Base-by-base conservation (phyloP, 2,888 invertebrate genomes). In the Idaea biselata region DNA sequence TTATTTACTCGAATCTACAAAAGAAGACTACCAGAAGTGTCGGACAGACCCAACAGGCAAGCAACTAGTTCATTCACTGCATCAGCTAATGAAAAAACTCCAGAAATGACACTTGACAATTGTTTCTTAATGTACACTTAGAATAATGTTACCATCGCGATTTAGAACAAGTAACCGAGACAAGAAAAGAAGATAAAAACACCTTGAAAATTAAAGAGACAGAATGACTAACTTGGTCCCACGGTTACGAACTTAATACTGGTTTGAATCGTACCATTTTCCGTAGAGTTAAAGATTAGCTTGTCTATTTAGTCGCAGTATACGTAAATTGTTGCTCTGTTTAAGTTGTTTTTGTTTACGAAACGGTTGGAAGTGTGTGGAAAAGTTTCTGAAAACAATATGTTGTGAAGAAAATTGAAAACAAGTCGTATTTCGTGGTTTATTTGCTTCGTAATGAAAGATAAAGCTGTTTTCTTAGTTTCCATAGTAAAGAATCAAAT, bases 281-380 rank as follows among this genome's bases (percentile, higher is more conserved):
- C 44, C 44, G 0, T 8, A 44, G 11, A 44, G 11, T 14, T 14
- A 44, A 44, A 14, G 44, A 14, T 11, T 11, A 4, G 11, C 44
- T 1, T 14, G 6, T 0, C 6, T 44, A 14, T 44, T 7, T 44
- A 3, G 44, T 44, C 3, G 8, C 14, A 44, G 8, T 44, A 8
- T 14, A 44, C 44, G 44, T 44, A 44, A 44, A 44, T 44, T 44
- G 44, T 44, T 44, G 11, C 44, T 44, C 44, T 44, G 11, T 44
- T 44, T 44, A 44, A 44, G 44, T 44, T 44, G 44, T 44, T 44
- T 44, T 44, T 44, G 44, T 44, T 44, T 44, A 44, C 44, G 44
- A 44, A 44, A 44, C 44, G 44, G 44, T 6, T 44, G 14, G 44
- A 44, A 44, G 44, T 44, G 44, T 44, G 44, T 44, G 44, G 11